A percentile compares a stretch with the other conserved stretches of the same genome.
Evolutionary conservation across 2,888 invertebrate species (phyloP).

Genomic region (Spatulosminthurus flaviceps): DNA sequence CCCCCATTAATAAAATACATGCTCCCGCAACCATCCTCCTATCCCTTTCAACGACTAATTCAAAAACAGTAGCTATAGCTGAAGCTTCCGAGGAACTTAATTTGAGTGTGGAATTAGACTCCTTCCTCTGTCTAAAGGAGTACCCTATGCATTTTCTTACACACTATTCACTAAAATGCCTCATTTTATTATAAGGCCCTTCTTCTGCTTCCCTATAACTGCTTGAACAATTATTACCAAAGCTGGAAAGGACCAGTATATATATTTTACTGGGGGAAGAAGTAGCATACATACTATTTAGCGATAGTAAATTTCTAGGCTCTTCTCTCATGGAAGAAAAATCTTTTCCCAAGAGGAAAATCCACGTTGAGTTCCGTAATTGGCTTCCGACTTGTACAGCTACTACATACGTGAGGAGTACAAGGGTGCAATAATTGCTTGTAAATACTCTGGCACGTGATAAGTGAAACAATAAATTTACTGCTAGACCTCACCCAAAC

Average conservation of each 20-base stretch:
- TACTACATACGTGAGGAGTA: not conserved
- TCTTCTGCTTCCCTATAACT: too few relatives aligned
- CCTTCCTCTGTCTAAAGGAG: too few relatives aligned
- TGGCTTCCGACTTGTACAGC: not conserved
- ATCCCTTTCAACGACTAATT: too few relatives aligned
- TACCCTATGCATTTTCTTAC: too few relatives aligned
- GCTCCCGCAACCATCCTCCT: too few relatives aligned
- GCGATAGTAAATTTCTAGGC: not conserved
- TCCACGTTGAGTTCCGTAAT: not conserved
- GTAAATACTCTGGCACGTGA: constrained; percentile 14
- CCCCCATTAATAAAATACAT: too few relatives aligned
- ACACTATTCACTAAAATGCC: too few relatives aligned
- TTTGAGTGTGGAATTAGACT: too few relatives aligned
- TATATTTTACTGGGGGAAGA: not conserved
- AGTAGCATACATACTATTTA: not conserved
- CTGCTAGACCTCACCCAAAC: not conserved
- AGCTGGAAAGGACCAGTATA: not conserved
- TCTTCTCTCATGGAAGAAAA: not conserved
- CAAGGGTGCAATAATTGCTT: constrained; percentile 18
- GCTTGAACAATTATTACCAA: too few relatives aligned
- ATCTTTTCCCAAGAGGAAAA: not conserved
- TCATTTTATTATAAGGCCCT: too few relatives aligned
- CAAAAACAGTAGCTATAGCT: too few relatives aligned
- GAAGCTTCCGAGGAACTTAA: too few relatives aligned
- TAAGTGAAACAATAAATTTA: constrained; percentile 13